A percentile compares a stretch with the other conserved stretches of the same genome.
Conservation (phyloP, 2,113 vertebrate genomes). For the Larimichthys crocea region DNA sequence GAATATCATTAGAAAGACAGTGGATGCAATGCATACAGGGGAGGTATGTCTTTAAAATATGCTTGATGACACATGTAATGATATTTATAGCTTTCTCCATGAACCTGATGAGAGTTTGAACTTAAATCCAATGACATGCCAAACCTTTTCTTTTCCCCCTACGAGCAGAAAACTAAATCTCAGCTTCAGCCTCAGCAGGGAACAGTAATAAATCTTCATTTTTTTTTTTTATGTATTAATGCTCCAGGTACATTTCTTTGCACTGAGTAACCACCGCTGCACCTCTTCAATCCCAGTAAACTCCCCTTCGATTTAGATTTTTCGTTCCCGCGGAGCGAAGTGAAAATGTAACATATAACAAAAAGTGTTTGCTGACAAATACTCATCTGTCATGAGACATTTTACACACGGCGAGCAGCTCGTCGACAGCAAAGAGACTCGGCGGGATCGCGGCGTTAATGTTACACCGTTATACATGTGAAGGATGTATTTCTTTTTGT, state of each 20-base stretch:
- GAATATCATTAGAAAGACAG: slow-evolving; percentile 44
- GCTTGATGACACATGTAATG: slow-evolving; percentile 26
- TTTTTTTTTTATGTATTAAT: slow-evolving; percentile 58
- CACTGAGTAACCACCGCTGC: slow-evolving; percentile 47
- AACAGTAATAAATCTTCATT: slow-evolving; percentile 52
- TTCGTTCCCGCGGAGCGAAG: slow-evolving; percentile 38
- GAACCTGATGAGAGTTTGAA: slow-evolving; percentile 25
- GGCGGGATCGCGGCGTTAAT: slow-evolving; percentile 49
- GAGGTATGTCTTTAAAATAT: slow-evolving; percentile 21
- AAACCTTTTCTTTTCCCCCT: slow-evolving; percentile 2
- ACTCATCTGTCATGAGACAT: slow-evolving; percentile 67
- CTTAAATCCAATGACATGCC: slow-evolving; percentile 13
- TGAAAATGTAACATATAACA: slow-evolving; percentile 65
- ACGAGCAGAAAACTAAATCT: slow-evolving; percentile 36
- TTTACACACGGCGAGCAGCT: slow-evolving; percentile 41
- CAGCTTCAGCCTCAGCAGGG: slow-evolving; percentile 30
- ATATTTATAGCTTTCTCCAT: slow-evolving; percentile 22
- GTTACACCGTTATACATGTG: slow-evolving; percentile 30
- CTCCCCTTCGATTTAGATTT: slow-evolving; percentile 43
- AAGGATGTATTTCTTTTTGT: slow-evolving; percentile 31
- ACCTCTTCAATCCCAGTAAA: slow-evolving; percentile 46
- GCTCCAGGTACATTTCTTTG: slow-evolving; percentile 46
- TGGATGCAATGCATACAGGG: slow-evolving; percentile 33
- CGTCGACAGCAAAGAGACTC: slow-evolving; percentile 48
- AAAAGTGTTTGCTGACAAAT: slow-evolving; percentile 68